Evolutionary conservation across 53 echinoderm and acorn worm genomes (phyloP), one percentile per base, ranked within the genome.

Genomic region (Hippasteria phrygiana): DNA sequence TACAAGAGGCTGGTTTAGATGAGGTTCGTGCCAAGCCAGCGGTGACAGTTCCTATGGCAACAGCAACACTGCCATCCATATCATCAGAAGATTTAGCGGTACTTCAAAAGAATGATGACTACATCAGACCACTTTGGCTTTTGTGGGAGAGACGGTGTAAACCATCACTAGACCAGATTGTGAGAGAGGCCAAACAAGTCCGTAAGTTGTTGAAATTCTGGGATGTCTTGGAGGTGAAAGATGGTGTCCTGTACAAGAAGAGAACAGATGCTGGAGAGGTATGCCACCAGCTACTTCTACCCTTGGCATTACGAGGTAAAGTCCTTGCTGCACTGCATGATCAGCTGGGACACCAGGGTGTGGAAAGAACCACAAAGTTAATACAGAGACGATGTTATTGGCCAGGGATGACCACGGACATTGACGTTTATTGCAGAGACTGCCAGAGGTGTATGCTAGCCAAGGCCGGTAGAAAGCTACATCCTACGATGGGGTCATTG

Each of bases 401-500:
- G 83, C 83, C 83, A 11, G 74, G 62, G 2, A 90, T 90, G 90
- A 41, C 7, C 9, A 1, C 0, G 18, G 89, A 89, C 28, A 37
- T 89, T 13, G 56, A 83, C 12, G 35, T 29, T 0, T 74, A 90
- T 26, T 90, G 90, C 48, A 17, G 31, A 13, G 74, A 59, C 0
- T 90, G 90, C 35, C 72, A 67, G 67, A 33, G 83, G 20, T 90
- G 90, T 36, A 63, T 33, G 1, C 32, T 92, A 0, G 87, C 92
- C 0, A 92, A 95, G 28, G 66, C 88, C 2, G 87, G 89, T 3
- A 88, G 29, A 45, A 90, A 87, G 29, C 20, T 94, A 0, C 66
- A 84, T 5, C 84, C 95, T 0, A 80, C 74, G 4, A 90, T 91
- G 89, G 94, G 94, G 0, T 88, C 91, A 4, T 50, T 94, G 0